Evolutionary conservation across 2,888 invertebrate genomes (phyloP).

Genomic region (Piscicola geometra): DNA sequence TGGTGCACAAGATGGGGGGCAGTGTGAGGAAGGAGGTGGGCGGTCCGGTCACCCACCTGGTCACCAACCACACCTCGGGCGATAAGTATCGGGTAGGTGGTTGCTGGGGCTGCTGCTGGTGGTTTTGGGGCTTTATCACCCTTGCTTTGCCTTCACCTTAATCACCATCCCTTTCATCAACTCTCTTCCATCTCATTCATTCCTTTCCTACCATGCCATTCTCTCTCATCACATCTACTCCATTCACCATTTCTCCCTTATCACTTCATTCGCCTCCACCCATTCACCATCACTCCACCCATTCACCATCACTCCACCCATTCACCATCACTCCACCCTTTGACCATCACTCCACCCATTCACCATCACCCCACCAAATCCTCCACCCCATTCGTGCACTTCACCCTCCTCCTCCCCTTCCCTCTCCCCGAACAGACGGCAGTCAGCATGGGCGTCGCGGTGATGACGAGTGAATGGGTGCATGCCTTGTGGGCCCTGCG

Average conservation of each 20-base stretch:
- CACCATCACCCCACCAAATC: too few relatives aligned
- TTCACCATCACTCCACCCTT: too few relatives aligned
- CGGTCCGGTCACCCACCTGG: constrained; percentile 80
- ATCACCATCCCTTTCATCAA: too few relatives aligned
- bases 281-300: too few relatives aligned
- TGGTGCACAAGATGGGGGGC: constrained; percentile 94
- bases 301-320: too few relatives aligned
- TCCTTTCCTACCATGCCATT: background rate
- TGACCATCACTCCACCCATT: too few relatives aligned
- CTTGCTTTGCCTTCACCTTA: too few relatives aligned
- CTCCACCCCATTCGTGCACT: too few relatives aligned
- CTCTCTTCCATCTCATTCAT: too few relatives aligned
- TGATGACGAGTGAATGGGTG: constrained; percentile 83
- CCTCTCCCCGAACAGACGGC: constrained; percentile 65
- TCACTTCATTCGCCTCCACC: background rate
- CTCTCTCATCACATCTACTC: background rate
- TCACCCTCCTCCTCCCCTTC: background rate
- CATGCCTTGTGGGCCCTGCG: constrained; percentile 76
- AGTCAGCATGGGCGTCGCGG: constrained; percentile 78
- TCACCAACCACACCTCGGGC: constrained; percentile 77
- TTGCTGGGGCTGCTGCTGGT: background rate
- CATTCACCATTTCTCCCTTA: background rate
- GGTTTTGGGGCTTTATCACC: too few relatives aligned
- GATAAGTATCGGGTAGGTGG: constrained; percentile 71
- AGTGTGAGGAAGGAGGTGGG: constrained; percentile 85